phyloP scores from a whole-genome alignment of 2,113 vertebrate genomes.

The Neodon shergylaensis region DNA sequence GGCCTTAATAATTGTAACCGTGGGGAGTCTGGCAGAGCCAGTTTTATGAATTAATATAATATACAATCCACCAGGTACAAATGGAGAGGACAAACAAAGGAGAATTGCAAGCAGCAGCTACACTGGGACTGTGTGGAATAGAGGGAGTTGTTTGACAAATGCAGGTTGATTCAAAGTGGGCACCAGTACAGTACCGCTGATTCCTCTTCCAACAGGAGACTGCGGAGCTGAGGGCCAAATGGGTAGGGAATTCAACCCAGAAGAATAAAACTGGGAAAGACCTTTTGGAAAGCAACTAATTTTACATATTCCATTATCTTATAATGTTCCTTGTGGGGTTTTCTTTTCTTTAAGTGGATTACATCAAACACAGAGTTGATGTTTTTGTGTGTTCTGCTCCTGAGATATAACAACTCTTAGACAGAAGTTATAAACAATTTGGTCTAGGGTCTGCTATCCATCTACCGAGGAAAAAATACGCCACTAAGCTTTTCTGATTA shows the following conservation, averaged over 20 bases:
- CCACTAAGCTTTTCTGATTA: constrained; percentile 72
- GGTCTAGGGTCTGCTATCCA: constrained; percentile 49
- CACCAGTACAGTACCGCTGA: constrained; percentile 64
- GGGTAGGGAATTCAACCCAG: constrained; percentile 72
- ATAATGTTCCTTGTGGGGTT: constrained; percentile 69
- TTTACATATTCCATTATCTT: constrained; percentile 76
- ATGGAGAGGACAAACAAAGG: constrained; percentile 71
- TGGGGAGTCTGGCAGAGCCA: constrained; percentile 84
- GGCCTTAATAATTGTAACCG: constrained; percentile 87
- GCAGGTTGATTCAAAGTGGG: constrained; percentile 73
- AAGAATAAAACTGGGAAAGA: constrained; percentile 58
- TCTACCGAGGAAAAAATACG: constrained; percentile 69
- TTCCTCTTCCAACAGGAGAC: constrained; percentile 61
- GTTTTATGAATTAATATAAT: constrained; percentile 87
- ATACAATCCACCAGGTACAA: constrained; percentile 87
- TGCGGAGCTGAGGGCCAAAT: constrained; percentile 64
- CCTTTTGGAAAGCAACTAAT: constrained; percentile 42
- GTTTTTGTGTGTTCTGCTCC: constrained; percentile 65
- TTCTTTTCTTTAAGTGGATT: constrained; percentile 62
- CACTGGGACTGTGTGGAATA: constrained; percentile 81
- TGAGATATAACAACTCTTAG: constrained; percentile 47
- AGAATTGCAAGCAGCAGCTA: constrained; percentile 72
- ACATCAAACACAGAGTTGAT: constrained; percentile 68
- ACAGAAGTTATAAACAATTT: constrained; percentile 63
- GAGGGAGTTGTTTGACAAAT: constrained; percentile 79